A percentile compares a stretch with the other conserved stretches of the same genome.
Evolutionary conservation across 2,888 invertebrate genomes (phyloP).

Genomic region (Neoascia interrupta): DNA sequence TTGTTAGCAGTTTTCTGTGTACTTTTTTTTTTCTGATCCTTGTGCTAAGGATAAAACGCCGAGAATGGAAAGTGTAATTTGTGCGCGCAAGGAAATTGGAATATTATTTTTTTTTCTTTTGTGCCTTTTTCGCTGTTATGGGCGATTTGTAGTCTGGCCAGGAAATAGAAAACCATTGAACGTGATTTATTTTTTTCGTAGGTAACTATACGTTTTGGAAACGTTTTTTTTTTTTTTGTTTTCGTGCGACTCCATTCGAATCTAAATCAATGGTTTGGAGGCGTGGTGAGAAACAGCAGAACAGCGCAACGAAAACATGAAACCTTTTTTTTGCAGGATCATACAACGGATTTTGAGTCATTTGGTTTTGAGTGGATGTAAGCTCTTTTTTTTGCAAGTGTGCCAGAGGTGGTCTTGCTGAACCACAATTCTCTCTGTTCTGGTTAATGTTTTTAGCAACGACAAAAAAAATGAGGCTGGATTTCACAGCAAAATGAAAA

Average conservation of each 20-base stretch:
- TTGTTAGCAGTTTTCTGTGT: slow-evolving; percentile 53
- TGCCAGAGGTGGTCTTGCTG: no score
- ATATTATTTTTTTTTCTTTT: slow-evolving; percentile 49
- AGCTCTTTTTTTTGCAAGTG: neutral
- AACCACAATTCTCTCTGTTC: no score
- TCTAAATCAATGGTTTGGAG: slow-evolving; percentile 21
- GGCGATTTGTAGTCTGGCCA: slow-evolving; percentile 35
- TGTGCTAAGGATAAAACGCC: neutral
- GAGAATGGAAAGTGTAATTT: slow-evolving; percentile 54
- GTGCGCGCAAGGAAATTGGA: slow-evolving; percentile 59
- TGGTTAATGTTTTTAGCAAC: neutral
- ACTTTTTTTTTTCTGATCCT: no score
- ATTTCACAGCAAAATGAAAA: no score
- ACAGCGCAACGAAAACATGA: slow-evolving; percentile 53
- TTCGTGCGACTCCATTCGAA: slow-evolving; percentile 13
- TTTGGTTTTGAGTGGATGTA: neutral
- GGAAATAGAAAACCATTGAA: slow-evolving; percentile 60
- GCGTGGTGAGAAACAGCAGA: slow-evolving; percentile 5
- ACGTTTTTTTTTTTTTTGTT: neutral
- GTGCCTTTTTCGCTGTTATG: slow-evolving; percentile 12
- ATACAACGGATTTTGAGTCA: slow-evolving; percentile 22
- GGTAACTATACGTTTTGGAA: no score
- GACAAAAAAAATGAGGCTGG: no score
- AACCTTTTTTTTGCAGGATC: slow-evolving; percentile 14
- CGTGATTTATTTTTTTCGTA: slow-evolving; percentile 7